Evolutionary conservation across 2,113 vertebrate species (phyloP), one percentile per base, ranked within the genome.

Genomic region (Lampris incognitus): DNA sequence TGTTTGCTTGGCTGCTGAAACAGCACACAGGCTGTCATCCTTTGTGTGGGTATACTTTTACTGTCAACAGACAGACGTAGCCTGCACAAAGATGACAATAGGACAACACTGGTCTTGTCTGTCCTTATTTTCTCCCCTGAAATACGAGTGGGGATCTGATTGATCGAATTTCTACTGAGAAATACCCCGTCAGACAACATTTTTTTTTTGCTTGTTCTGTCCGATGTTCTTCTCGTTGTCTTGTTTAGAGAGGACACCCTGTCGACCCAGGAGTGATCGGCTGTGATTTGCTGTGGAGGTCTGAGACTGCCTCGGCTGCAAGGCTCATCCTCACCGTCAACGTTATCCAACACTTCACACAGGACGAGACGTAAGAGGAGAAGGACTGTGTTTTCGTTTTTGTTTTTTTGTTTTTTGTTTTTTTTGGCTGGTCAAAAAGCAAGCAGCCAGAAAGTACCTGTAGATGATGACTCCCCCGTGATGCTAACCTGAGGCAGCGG

Each of bases 331-430:
- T 51, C 80, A 44, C 6, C 44, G 48, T 54, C 65, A 66, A 11
- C 73, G 74, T 42, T 85, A 75, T 88, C 83, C 82, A 72, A 64
- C 81, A 81, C 86, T 79, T 89, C 81, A 86, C 72, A 87, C 72
- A 41, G 9, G 1, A 72, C 72, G 24, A 74, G 59, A 69, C 64
- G 41, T 65, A 6, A n/a, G 78, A 74, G 79, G 80, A 77, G 51
- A 6, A 64, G 64, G 70, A 80, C 69, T 84, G 71, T 48, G 44
- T 36, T 24, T 24, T 24, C 24, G 24, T 24, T 24, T 24, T 24
- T 24, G 24, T 24, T 24, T 24, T 24, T 24, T 24, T 24, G 24
- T 24, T 24, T 24, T 24, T 24, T 24, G 24, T 24, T 24, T 24
- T 24, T 65, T 77, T 66, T 7, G 65, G 56, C 73, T 77, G 65